Evolutionary conservation across 2,113 vertebrate species (phyloP).

Genomic region (Siniperca chuatsi): DNA sequence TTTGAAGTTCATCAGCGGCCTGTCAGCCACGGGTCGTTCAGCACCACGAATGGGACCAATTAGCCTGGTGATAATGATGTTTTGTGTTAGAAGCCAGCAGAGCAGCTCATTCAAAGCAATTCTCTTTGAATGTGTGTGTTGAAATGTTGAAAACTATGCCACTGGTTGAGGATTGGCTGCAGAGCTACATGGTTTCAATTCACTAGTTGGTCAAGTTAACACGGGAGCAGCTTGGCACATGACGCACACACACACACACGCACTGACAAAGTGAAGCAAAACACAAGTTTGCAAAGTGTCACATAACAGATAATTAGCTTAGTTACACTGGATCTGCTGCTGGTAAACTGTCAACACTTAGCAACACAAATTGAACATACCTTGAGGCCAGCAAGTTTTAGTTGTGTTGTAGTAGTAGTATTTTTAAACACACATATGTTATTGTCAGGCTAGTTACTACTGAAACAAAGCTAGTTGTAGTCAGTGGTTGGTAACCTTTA

Average conservation of each 20-base stretch:
- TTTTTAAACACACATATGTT: conserved; percentile 5
- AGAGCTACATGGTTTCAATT: conserved; percentile 32
- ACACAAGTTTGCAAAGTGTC: conserved; percentile 41
- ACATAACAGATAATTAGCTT: conserved; percentile 29
- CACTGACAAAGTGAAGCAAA: conserved; percentile 11
- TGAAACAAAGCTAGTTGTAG: neutral
- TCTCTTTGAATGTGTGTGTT: neutral
- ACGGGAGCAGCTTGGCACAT: conserved; percentile 4
- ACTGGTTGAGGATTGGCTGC: conserved; percentile 28
- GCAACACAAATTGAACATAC: conserved; percentile 22
- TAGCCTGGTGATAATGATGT: conserved; percentile 48
- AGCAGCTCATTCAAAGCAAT: conserved; percentile 4
- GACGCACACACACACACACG: neutral
- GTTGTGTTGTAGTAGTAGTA: too few relatives aligned
- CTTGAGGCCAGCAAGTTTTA: neutral
- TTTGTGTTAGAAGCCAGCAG: conserved; percentile 37
- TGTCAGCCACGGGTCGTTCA: conserved; percentile 32
- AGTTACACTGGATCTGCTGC: conserved; percentile 28
- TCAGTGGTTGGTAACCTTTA: neutral
- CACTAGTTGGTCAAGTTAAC: conserved; percentile 16
- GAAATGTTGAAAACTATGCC: conserved; percentile 22
- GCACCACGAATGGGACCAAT: conserved; percentile 38
- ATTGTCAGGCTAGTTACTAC: neutral
- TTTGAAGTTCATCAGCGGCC: conserved; percentile 37
- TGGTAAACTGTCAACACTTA: conserved; percentile 38